Percentiles rank a stretch among this genome's conserved stretches.
phyloP scores from a whole-genome alignment of 2,888 invertebrate species.

The Leptinotarsa peninsularis region DNA sequence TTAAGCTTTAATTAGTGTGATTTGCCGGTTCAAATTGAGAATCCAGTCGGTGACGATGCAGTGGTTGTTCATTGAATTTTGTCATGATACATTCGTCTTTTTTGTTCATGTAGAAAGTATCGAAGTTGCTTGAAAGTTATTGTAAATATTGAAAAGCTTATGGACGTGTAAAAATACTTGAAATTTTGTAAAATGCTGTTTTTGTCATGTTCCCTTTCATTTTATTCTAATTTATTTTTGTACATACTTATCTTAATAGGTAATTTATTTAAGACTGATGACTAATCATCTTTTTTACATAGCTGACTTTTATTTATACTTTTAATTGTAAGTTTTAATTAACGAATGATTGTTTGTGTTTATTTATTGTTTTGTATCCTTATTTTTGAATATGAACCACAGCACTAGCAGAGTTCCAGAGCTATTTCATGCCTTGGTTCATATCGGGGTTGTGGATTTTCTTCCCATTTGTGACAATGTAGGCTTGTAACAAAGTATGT shows the following conservation, averaged over 20 bases:
- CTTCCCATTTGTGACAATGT: slow-evolving; percentile 53
- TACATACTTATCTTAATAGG: slow-evolving; percentile 56
- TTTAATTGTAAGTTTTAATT: slow-evolving; percentile 41
- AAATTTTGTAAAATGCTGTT: slow-evolving; percentile 39
- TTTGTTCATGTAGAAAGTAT: slow-evolving; percentile 48
- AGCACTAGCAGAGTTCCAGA: not conserved
- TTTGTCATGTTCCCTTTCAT: slow-evolving; percentile 37
- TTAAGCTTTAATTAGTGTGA: slow-evolving; percentile 36
- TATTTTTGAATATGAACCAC: slow-evolving; percentile 22
- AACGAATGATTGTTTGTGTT: slow-evolving; percentile 42
- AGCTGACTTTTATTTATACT: slow-evolving; percentile 53
- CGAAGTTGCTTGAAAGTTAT: slow-evolving; percentile 47
- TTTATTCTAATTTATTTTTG: slow-evolving; percentile 53
- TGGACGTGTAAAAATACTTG: slow-evolving; percentile 46
- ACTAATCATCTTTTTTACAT: slow-evolving; percentile 58
- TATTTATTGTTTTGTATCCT: slow-evolving; percentile 45
- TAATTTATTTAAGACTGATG: slow-evolving; percentile 65
- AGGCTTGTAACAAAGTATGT: slow-evolving; percentile 55
- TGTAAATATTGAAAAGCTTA: slow-evolving; percentile 49
- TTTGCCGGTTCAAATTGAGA: slow-evolving; percentile 32
- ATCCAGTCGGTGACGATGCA: slow-evolving; percentile 28
- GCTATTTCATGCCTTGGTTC: slow-evolving; percentile 40
- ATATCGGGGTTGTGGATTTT: slow-evolving; percentile 46
- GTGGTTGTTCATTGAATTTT: slow-evolving; percentile 38
- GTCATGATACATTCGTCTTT: slow-evolving; percentile 44